Evolutionary conservation across 1,140 invertebrate genomes (phyloP), one percentile per base, ranked within the genome.

Genomic region (Sitophilus oryzae): DNA sequence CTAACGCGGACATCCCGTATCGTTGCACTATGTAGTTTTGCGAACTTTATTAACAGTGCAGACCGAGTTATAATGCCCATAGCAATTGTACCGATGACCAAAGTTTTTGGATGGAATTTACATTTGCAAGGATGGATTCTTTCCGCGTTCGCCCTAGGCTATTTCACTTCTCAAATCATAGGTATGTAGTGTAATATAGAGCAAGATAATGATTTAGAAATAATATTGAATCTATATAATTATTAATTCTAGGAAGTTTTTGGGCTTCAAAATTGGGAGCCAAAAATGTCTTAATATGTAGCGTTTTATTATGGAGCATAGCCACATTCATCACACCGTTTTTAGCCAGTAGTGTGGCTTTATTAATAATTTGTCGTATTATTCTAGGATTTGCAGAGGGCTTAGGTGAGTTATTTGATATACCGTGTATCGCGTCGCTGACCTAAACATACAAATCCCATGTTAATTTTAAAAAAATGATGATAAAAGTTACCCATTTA

Each of bases 21-120:
- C 51, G 81, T 88, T 16, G 81, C 80, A 37, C 67, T 89, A 40
- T 88, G 86, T 67, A 85, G 84, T 3, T 72, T 82, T 46, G 86
- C 86, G 15, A 89, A 89, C 73, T 88, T 89, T 59, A 88, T 89
- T 56, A 89, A 89, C 71, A 82, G 86, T 35, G 86, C 86, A 1
- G 87, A 89, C 71, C 70, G 86, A 55, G 85, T 88, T 15, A 84
- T 89, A 41, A 88, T 89, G 86, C 86, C 87, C 1, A 86, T 89
- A 40, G 84, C 86, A 10, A 87, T 89, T 53, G 80, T 89, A 23
- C 82, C 78, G 1, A 89, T 89, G 85, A 80, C 82, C 1, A 79
- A 85, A 66, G 74, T 87, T 66, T 89, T 81, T 66, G 79, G 83
- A 34, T 89, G 86, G 86, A 81, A 75, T 59, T 67, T 89, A 16